Base-by-base conservation (phyloP, 2,113 vertebrate species). In the Vimba vimba region DNA sequence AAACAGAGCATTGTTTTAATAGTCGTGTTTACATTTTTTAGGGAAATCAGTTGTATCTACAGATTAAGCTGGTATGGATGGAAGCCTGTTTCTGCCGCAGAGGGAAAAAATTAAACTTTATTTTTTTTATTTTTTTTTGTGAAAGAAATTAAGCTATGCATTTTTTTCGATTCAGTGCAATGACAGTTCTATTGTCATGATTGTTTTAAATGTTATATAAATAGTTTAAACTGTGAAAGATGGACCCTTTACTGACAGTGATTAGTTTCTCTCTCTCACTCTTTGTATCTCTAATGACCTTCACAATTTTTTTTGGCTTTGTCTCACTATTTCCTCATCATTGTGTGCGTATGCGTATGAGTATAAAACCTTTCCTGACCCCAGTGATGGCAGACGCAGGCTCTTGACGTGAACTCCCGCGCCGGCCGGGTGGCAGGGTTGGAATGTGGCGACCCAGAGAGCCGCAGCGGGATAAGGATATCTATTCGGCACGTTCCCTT, bases 371-470 rank as follows among this genome's bases (percentile, higher is more conserved):
- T 50, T 66, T 86, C n/a, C 47, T 86, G 79, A 82, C 79, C 79
- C 62, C 0, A 1, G 4, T 68, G 43, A 68, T 69, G 62, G 39
- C 79, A 82, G 79, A 82, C 30, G 10, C 60, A 13, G 21, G 27
- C 27, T 83, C 13, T 57, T 83, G 66, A 82, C 79, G 77, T 45
- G 84, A 59, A 68, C 47, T 57, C 84, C 47, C 2, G 33, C 1
- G 15, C n/a, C 7, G 50, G 52, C 33, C 43, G 21, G 85, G 39
- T 52, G 66, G 30, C 39, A 47, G 57, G 79, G 55, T 50, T 64
- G 79, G 71, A 82, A 75, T 76, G 71, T 30, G 71, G 19, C 68
- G 69, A 82, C 85, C 79, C 60, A 9, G 66, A 73, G 81, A 83
- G 27, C 47, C 50, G 19, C 47, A 57, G 21, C 0, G 15, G 45